Percentiles rank a stretch among this genome's conserved stretches.
Evolutionary conservation across 2,113 vertebrate genomes (phyloP).

Genomic region (Pungitius pungitius): DNA sequence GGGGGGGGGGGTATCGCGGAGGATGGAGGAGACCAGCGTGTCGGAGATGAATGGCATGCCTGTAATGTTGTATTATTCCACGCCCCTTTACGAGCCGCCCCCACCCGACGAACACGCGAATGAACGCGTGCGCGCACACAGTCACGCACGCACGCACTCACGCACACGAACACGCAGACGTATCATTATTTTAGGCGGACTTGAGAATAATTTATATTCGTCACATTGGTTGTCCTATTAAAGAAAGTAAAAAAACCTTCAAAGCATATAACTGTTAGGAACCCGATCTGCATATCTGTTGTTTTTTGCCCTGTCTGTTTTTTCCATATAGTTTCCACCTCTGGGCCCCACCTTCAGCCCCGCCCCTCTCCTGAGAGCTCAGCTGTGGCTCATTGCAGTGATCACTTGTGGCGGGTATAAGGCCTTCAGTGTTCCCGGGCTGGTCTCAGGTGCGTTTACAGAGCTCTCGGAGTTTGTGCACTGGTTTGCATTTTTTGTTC

Average conservation of each 20-base stretch:
- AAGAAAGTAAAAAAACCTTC: neutral
- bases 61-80: constrained; percentile 24
- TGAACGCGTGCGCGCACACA: neutral
- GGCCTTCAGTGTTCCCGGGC: too few species aligned
- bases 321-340: too few species aligned
- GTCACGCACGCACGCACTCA: neutral
- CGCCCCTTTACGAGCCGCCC: constrained; percentile 24
- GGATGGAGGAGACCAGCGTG: neutral
- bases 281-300: too few species aligned
- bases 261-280: too few species aligned
- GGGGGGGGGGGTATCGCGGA: neutral
- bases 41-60: constrained; percentile 23
- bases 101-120: neutral
- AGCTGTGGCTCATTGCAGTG: too few species aligned
- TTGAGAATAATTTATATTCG: neutral
- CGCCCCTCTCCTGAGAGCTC: too few species aligned
- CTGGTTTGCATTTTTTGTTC: too few species aligned
- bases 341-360: too few species aligned
- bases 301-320: too few species aligned
- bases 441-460: too few species aligned
- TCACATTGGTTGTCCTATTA: neutral
- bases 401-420: too few species aligned
- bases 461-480: too few species aligned
- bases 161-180: neutral
- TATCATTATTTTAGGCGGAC: neutral